phyloP scores from a whole-genome alignment of 2,797 vertebrate species.

The Sebastolobus altivelis region DNA sequence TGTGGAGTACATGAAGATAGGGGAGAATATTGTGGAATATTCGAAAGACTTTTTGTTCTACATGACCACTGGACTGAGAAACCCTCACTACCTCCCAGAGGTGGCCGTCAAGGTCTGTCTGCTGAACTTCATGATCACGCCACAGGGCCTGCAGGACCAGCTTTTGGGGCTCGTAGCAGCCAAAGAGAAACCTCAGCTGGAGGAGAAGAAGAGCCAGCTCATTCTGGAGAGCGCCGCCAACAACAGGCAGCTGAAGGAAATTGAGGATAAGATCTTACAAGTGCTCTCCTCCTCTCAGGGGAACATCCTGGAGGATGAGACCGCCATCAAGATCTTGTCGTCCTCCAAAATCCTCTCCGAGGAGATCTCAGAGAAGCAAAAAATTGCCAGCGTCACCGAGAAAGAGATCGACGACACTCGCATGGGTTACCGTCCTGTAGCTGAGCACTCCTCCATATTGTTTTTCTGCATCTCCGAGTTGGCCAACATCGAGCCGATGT shows the following conservation, averaged over 20 bases:
- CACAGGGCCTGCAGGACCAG: slow-evolving; percentile 94
- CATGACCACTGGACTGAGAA: slow-evolving; percentile 93
- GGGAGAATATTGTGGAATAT: slow-evolving; percentile 95
- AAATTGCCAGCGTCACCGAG: slow-evolving; percentile 90
- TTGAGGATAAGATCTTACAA: slow-evolving; percentile 93
- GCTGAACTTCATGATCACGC: slow-evolving; percentile 97
- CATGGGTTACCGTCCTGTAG: slow-evolving; percentile 93
- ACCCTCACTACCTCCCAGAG: slow-evolving; percentile 96
- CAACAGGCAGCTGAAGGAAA: slow-evolving; percentile 93
- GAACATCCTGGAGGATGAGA: slow-evolving; percentile 95
- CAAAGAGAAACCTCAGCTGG: slow-evolving; percentile 94
- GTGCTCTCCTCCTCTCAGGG: slow-evolving; percentile 92
- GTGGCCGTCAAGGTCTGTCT: slow-evolving; percentile 95
- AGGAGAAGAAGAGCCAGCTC: slow-evolving; percentile 94
- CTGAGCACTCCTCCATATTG: slow-evolving; percentile 90
- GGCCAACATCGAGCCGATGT: slow-evolving; percentile 96
- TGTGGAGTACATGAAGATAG: slow-evolving; percentile 93
- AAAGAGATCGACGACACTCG: slow-evolving; percentile 92
- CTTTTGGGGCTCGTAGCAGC: slow-evolving; percentile 94
- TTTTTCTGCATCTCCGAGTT: slow-evolving; percentile 96
- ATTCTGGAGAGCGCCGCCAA: slow-evolving; percentile 93
- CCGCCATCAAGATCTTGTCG: slow-evolving; percentile 90
- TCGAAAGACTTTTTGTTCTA: slow-evolving; percentile 92
- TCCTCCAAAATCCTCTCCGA: slow-evolving; percentile 93
- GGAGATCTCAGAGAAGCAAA: slow-evolving; percentile 93